Evolutionary conservation across 2,797 vertebrate species (phyloP), one percentile per base, ranked within the genome.

Genomic region (Enteromius trimaculatus): DNA sequence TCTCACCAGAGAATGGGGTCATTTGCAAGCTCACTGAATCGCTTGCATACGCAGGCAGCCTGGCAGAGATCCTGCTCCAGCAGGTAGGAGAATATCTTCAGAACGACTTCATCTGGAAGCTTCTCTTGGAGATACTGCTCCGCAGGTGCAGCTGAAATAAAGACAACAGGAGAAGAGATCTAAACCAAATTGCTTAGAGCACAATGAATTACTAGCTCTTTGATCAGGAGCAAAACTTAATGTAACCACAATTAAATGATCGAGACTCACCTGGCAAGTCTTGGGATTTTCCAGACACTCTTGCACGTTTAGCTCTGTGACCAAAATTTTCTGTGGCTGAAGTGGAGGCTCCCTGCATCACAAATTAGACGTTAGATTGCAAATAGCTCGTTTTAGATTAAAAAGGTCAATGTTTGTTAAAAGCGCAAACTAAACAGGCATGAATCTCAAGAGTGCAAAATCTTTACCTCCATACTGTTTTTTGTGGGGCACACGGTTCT

Each of bases 51-150:
- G 93, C 98, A 99, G 53, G 98, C 98, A 87, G 98, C 96, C 90
- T 97, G 97, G 90, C 98, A 99, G 89, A 99, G 94, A 91, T 99
- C 98, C 92, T 99, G 98, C 92, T 99, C 98, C 95, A 99, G 91
- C 88, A 99, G 94, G 92, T 99, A 99, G 7, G 98, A 99, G 92
- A 99, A 99, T 90, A 99, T 98, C 95, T 99, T 99, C 88, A 99
- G 93, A 92, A 99, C 98, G 84, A 99, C 98, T 93, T 99, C 98
- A 90, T 99, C 98, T 90, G 98, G 98, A 89, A 99, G 93, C 92
- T 99, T 99, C 92, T 99, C 98, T 92, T 99, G 98, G 92, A 99
- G 96, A 92, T 99, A 99, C 5, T 99, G 98, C 91, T 99, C 98
- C 89, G 98, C 98, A 88, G 98, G 98, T 89, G 98, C 97, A 94